A percentile compares a stretch with the other conserved stretches of the same genome.
These are phyloP conservation scores for Caenorhabditis sp. DNA, from an alignment of 2,888 invertebrate genomes.

Conservation along the genomic window DNA sequence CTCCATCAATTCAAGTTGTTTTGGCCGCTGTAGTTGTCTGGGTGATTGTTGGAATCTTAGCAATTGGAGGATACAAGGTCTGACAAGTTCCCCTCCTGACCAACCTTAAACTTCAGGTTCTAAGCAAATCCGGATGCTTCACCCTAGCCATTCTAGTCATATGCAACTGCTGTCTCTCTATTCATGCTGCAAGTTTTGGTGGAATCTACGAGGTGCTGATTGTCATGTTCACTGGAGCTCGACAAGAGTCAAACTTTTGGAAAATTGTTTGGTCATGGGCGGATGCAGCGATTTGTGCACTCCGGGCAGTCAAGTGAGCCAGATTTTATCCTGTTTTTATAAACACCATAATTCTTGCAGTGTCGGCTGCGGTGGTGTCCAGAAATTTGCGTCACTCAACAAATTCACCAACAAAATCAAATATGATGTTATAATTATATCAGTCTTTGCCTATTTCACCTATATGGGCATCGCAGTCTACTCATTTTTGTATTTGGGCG, in stretches of 20 bases:
- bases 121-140: slow-evolving; percentile 21
- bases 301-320: slow-evolving; percentile 23
- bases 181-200: slow-evolving; percentile 7
- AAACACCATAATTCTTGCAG: too few relatives aligned
- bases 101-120: too few relatives aligned
- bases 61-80: slow-evolving; percentile 33
- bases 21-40: slow-evolving; percentile 11
- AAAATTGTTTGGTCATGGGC: slow-evolving; percentile 38
- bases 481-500: slow-evolving; percentile 23
- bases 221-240: neutral
- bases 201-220: neutral
- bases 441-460: slow-evolving; percentile 11
- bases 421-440: slow-evolving; percentile 15
- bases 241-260: neutral
- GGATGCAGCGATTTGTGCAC: slow-evolving; percentile 25
- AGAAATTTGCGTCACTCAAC: slow-evolving; percentile 39
- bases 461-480: slow-evolving; percentile 15
- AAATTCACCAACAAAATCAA: slow-evolving; percentile 27
- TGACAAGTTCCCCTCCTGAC: too few relatives aligned
- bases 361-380: slow-evolving; percentile 38
- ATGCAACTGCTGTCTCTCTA: neutral
- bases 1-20: neutral
- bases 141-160: slow-evolving; percentile 7
- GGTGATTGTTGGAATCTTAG: slow-evolving; percentile 18
- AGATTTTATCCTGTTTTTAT: too few relatives aligned